Evolutionary conservation across 1,140 invertebrate genomes (phyloP), one percentile per base, ranked within the genome.

Genomic region (Wasmannia auropunctata): DNA sequence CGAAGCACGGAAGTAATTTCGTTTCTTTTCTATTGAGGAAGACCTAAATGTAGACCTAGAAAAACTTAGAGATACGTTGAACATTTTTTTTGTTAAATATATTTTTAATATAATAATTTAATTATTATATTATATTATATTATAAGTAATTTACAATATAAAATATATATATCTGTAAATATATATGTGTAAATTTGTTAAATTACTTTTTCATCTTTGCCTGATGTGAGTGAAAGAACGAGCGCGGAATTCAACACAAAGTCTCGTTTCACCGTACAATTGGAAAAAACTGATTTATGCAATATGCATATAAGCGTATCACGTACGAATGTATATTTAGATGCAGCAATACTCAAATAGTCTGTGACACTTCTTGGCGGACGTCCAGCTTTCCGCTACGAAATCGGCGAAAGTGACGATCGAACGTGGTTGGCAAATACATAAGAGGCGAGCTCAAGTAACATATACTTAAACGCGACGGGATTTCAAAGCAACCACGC

Each of bases 341-440:
- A 56, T 49, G 25, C 49, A 56, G 19, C 76, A 58, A 46, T 62
- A 81, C 72, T 75, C 76, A 62, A 76, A 89, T 89, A 51, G 65
- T 81, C 67, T n/a, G 40, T 62, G 34, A 75, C 62, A 67, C 6
- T 25, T 79, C 54, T 89, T 91, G 89, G 86, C 74, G 19, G 6
- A 6, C 10, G 54, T 87, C 85, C 91, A 91, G 51, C 3, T 91
- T 81, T n/a, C n/a, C n/a, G n/a, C n/a, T 75, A 86, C 81, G 83
- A 91, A 91, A 91, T 88, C 74, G 85, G 79, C 85, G 85, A 87
- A 90, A 88, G 86, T 87, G 84, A n/a, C n/a, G n/a, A 58, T 34
- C 25, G 19, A 58, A 63, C 28, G 54, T 72, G 51, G 14, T 72
- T 56, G 16, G 63, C 11, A 72, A 74, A 60, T 46, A 25, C 51